Conservation (phyloP, 2,797 vertebrate genomes). For the Enteromius thamalakanensis region DNA sequence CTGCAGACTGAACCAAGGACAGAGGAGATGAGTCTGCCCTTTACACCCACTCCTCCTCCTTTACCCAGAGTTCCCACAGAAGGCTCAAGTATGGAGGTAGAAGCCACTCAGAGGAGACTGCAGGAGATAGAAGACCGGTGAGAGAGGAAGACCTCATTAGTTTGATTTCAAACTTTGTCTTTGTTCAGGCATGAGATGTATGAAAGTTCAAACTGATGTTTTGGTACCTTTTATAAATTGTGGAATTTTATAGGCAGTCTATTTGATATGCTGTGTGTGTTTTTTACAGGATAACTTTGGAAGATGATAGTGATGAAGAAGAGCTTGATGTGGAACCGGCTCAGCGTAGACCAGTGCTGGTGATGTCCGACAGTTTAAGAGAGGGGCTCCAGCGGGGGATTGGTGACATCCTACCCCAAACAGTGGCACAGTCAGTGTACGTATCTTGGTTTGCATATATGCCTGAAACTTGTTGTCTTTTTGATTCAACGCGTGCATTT, state of each 20-base stretch:
- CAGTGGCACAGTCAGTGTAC: slow-evolving; percentile 81
- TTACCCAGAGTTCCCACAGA: slow-evolving; percentile 62
- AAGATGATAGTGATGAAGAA: slow-evolving; percentile 81
- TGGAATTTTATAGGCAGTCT: neutral
- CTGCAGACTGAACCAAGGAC: slow-evolving; percentile 51
- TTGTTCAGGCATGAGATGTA: neutral
- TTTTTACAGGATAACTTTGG: slow-evolving; percentile 76
- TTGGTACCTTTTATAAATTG: neutral
- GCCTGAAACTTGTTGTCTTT: neutral
- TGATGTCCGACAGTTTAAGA: slow-evolving; percentile 82
- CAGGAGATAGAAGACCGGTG: slow-evolving; percentile 83
- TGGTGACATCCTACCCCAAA: slow-evolving; percentile 81
- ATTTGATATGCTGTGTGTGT: slow-evolving; percentile 36
- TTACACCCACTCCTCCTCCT: slow-evolving; percentile 44
- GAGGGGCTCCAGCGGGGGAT: slow-evolving; percentile 80
- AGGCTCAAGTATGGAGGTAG: slow-evolving; percentile 78
- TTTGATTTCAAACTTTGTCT: neutral
- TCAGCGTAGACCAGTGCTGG: slow-evolving; percentile 77
- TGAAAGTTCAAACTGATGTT: neutral
- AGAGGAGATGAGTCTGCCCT: slow-evolving; percentile 46
- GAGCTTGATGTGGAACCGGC: slow-evolving; percentile 78
- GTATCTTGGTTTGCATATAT: slow-evolving; percentile 54
- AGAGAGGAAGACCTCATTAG: neutral
- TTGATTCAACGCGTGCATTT: neutral
- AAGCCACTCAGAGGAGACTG: slow-evolving; percentile 79